Percentiles rank a stretch among this genome's conserved stretches.
phyloP scores from a whole-genome alignment of 2,113 vertebrate species.

The Pachyramphus minor region DNA sequence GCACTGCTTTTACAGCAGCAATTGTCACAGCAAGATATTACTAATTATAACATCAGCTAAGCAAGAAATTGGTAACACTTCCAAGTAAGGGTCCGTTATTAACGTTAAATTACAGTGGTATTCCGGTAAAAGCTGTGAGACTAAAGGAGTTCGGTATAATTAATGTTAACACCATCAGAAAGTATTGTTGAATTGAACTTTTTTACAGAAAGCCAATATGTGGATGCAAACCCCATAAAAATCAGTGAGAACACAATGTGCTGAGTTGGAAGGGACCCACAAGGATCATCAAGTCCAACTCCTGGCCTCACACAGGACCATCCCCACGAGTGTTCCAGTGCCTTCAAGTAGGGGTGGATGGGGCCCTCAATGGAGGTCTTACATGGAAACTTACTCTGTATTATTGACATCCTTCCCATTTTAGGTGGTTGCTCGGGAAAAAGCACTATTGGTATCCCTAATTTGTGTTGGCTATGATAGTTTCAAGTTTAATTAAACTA shows the following conservation, averaged over 20 bases:
- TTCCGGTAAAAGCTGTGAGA: constrained; percentile 1
- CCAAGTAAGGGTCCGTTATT: constrained; percentile 12
- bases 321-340: neutral
- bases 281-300: neutral
- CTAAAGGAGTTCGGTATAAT: neutral
- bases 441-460: neutral
- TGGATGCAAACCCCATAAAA: neutral
- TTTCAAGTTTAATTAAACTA: neutral
- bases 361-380: neutral
- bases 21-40: constrained; percentile 28
- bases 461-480: neutral
- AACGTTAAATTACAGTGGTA: neutral
- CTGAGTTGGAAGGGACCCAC: neutral
- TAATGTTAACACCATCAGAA: neutral
- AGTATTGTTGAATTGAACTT: neutral
- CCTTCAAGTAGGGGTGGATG: neutral
- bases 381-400: neutral
- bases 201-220: neutral
- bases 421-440: neutral
- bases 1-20: constrained; percentile 10
- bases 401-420: neutral
- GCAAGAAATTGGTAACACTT: constrained; percentile 9
- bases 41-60: constrained; percentile 58
- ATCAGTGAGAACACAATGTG: neutral
- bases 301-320: neutral